Percentiles rank a stretch among this genome's conserved stretches.
Evolutionary conservation across 1,140 invertebrate genomes (phyloP).

Genomic region (Cydia strobilella): DNA sequence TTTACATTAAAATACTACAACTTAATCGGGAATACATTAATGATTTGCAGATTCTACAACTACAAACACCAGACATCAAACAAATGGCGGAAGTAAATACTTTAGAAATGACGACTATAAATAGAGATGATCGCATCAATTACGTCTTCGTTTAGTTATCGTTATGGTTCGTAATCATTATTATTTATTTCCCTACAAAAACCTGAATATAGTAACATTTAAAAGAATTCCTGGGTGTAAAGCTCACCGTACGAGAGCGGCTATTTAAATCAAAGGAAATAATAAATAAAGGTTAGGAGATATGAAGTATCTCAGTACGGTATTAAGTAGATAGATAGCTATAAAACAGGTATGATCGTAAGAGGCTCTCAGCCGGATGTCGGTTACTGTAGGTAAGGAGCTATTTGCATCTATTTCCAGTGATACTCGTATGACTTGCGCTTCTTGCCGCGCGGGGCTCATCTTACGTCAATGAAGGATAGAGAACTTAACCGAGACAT

Average conservation of each 20-base stretch:
- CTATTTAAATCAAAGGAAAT: constrained; percentile 31
- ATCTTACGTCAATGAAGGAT: not conserved
- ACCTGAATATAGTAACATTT: not conserved
- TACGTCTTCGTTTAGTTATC: constrained; percentile 28
- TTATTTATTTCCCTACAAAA: constrained; percentile 21
- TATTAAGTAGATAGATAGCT: constrained; percentile 29
- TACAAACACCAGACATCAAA: constrained; percentile 40
- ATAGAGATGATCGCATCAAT: constrained; percentile 41
- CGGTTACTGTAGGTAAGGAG: constrained; percentile 27
- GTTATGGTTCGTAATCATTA: constrained; percentile 13
- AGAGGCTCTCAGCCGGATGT: constrained; percentile 45
- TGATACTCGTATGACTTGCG: constrained; percentile 38
- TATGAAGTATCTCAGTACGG: constrained; percentile 23
- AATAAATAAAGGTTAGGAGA: constrained; percentile 35
- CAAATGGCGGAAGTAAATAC: constrained; percentile 49
- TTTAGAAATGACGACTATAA: constrained; percentile 47
- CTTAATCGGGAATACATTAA: constrained; percentile 14
- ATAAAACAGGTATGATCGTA: constrained; percentile 36
- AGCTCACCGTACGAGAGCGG: not conserved
- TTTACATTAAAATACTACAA: not conserved
- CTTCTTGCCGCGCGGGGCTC: not conserved
- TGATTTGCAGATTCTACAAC: constrained; percentile 36
- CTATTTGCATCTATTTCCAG: constrained; percentile 44
- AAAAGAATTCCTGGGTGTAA: not conserved
- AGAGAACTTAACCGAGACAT: constrained; percentile 12